Base-by-base conservation (phyloP, 2,797 vertebrate species). In the Lateolabrax maculatus region DNA sequence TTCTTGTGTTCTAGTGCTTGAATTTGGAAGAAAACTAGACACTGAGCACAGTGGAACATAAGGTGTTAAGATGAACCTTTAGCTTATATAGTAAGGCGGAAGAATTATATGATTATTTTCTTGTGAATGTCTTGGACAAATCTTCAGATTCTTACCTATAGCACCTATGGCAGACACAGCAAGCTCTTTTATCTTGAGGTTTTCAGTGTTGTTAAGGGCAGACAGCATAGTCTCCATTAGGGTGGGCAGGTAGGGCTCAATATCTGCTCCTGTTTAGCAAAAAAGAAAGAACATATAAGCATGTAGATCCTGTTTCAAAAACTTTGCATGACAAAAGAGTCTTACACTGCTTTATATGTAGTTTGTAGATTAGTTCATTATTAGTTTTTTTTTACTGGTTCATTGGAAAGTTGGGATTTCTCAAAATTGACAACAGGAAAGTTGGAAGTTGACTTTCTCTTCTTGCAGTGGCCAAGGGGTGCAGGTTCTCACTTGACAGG, bases 211-310 rank as follows among this genome's bases (percentile, higher is more conserved):
- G 77, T 90, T 95, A 68, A 98, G 93, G 29, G 95, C 93, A 53
- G 94, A 93, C 68, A 98, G 77, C 95, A 97, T 96, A 2, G 94
- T 96, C 16, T 98, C 96, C 97, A 98, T 97, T 58, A 98, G 91
- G 21, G 96, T 96, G 27, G 95, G 94, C 13, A 98, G 91, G 86
- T 97, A 97, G 1, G 96, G 96, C 57, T 95, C 92, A 75, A 98
- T 97, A 79, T 96, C 96, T 36, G 93, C 82, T 60, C 95, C 97
- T 97, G 84, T 58, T 67, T 18, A 46, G 13, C 36, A 3, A 69
- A 68, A 67, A 65, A 23, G 6, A 55, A 23, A 70, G 6, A 60
- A 3, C 10, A 21, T 9, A 16, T 18, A 8, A 55, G 19, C 3
- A 52, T 23, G 2, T 9, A 19, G 10, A 43, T 51, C 18, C 10